Evolutionary conservation across 1,140 invertebrate species (phyloP).

Genomic region (Caenorhabditis inopinata): DNA sequence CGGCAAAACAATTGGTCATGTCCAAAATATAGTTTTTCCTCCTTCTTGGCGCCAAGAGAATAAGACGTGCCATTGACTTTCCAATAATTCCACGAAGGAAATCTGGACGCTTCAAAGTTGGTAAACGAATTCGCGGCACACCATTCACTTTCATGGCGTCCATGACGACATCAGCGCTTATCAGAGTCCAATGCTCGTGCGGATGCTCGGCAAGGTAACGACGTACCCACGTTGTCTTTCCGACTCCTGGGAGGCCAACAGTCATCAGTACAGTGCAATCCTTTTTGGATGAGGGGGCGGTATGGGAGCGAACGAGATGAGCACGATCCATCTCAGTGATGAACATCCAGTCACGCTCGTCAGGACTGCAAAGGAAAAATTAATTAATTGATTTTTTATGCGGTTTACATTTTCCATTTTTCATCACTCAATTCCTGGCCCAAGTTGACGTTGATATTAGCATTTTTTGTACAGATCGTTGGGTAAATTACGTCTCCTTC

Average conservation of each 20-base stretch:
- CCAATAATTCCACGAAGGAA: constrained; percentile 64
- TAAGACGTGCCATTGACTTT: constrained; percentile 44
- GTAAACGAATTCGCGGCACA: constrained; percentile 57
- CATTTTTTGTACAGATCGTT: constrained; percentile 62
- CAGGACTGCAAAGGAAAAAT: constrained; percentile 1
- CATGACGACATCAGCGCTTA: constrained; percentile 57
- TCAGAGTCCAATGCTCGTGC: constrained; percentile 60
- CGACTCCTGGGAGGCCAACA: constrained; percentile 53
- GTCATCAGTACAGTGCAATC: constrained; percentile 64
- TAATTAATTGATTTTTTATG: background rate
- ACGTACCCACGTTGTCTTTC: constrained; percentile 60
- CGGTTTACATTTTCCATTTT: constrained; percentile 25
- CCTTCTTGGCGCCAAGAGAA: constrained; percentile 59
- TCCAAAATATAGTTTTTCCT: constrained; percentile 65
- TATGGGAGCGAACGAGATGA: background rate
- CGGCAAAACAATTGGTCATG: constrained; percentile 59
- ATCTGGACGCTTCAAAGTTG: constrained; percentile 59
- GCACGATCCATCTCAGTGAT: constrained; percentile 36
- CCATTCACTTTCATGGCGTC: constrained; percentile 62
- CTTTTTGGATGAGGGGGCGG: constrained; percentile 48
- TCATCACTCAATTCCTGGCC: constrained; percentile 47
- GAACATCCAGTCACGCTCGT: constrained; percentile 30
- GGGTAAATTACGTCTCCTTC: constrained; percentile 55
- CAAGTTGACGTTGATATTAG: constrained; percentile 63
- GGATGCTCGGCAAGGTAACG: constrained; percentile 63